Conservation (phyloP, 2,113 vertebrate species). For the Pseudorectes ferrugineus region DNA sequence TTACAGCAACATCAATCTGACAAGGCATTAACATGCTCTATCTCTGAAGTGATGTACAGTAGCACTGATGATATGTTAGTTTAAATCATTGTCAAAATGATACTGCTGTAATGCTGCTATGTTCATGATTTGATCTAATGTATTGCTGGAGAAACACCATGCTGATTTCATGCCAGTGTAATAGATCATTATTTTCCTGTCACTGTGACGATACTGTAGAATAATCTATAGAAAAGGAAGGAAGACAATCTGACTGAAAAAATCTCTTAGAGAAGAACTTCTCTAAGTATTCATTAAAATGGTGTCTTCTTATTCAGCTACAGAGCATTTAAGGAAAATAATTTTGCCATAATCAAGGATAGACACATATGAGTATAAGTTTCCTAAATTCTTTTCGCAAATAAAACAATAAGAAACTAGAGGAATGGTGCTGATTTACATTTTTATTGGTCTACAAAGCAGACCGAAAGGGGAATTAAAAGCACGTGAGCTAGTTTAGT, state of each 20-base stretch:
- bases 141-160: constrained; percentile 46
- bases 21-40: background rate
- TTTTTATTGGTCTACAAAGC: background rate
- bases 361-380: background rate
- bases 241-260: constrained; percentile 12
- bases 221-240: constrained; percentile 44
- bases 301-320: background rate
- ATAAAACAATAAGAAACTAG: background rate
- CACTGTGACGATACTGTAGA: constrained; percentile 1
- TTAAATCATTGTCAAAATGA: constrained; percentile 45
- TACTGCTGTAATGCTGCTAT: constrained; percentile 21
- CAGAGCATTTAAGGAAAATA: background rate
- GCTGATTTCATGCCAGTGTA: constrained; percentile 42
- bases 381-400: background rate
- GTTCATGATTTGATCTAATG: constrained; percentile 44
- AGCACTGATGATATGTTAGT: constrained; percentile 22
- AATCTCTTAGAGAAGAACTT: background rate
- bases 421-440: background rate
- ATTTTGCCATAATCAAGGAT: background rate
- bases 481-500: background rate
- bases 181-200: constrained; percentile 61
- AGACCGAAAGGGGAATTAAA: background rate
- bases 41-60: constrained; percentile 10
- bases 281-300: constrained; percentile 15
- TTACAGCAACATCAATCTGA: constrained; percentile 27